These are phyloP conservation scores for Megalops cyprinoides DNA, from an alignment of 2,797 vertebrate genomes.

Conservation along the genomic window DNA sequence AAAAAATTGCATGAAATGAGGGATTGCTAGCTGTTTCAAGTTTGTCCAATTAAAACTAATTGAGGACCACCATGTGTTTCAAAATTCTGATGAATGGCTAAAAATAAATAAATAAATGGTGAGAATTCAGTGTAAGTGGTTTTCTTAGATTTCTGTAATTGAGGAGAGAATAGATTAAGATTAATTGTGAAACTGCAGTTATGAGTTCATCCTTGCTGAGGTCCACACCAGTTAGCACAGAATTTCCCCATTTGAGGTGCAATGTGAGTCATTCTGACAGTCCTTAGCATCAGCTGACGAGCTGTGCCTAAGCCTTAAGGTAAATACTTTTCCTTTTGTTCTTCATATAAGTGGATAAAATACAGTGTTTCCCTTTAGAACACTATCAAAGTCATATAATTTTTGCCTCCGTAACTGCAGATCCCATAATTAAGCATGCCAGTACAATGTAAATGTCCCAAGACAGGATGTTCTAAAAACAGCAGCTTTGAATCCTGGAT, in stretches of 20 bases:
- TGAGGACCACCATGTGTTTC: conserved; percentile 39
- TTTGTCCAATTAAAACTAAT: conserved; percentile 50
- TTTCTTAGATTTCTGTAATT: not conserved
- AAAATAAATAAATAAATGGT: not conserved
- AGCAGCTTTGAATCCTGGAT: not conserved
- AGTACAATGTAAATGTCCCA: conserved; percentile 16
- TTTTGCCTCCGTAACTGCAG: conserved; percentile 12
- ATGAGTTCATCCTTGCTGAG: not conserved
- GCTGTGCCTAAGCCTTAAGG: not conserved
- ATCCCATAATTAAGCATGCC: conserved; percentile 1
- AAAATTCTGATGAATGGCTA: not conserved
- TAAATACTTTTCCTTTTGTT: too few relatives aligned
- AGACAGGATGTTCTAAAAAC: conserved; percentile 5
- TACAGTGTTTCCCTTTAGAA: conserved; percentile 3
- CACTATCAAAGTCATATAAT: conserved; percentile 16
- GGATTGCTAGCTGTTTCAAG: conserved; percentile 53
- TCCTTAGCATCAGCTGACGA: not conserved
- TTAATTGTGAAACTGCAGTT: not conserved
- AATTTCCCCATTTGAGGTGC: not conserved
- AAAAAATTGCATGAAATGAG: conserved; percentile 60
- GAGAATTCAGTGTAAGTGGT: not conserved
- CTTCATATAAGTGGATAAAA: too few relatives aligned
- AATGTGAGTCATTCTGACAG: not conserved
- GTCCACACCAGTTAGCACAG: not conserved
- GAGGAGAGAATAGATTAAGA: not conserved